A percentile compares a stretch with the other conserved stretches of the same genome.
phyloP scores from a whole-genome alignment of 64 coral and sea anemone species.

The Catalaphyllia jardinei region DNA sequence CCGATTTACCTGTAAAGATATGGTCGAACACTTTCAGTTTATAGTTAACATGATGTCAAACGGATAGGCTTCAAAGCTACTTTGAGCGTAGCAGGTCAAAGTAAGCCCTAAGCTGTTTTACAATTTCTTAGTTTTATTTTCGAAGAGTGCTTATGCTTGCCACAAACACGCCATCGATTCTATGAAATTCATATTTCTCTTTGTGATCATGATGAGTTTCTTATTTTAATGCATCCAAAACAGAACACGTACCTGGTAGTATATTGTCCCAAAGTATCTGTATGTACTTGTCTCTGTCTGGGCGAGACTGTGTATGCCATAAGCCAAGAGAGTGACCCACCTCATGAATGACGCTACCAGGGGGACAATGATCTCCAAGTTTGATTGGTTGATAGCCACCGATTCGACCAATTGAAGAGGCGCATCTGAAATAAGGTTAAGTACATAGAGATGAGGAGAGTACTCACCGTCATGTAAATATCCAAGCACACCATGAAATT shows the following conservation, averaged over 20 bases:
- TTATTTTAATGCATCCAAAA: neutral
- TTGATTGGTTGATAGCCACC: slow-evolving; percentile 81
- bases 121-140: too few species aligned
- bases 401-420: slow-evolving; percentile 81
- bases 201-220: neutral
- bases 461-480: too few species aligned
- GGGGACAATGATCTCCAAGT: slow-evolving; percentile 80
- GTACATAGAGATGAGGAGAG: neutral
- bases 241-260: slow-evolving; percentile 39
- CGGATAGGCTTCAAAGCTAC: too few species aligned
- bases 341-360: slow-evolving; percentile 90
- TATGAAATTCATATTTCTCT: too few species aligned
- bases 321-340: slow-evolving; percentile 79
- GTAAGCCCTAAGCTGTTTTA: too few species aligned
- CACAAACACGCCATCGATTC: too few species aligned
- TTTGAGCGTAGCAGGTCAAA: too few species aligned
- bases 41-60: too few species aligned
- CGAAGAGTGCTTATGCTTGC: too few species aligned
- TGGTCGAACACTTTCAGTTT: too few species aligned
- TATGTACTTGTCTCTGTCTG: slow-evolving; percentile 76
- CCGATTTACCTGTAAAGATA: slow-evolving; percentile 14
- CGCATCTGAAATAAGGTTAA: slow-evolving; percentile 52
- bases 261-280: slow-evolving; percentile 96
- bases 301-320: slow-evolving; percentile 92
- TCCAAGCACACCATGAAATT: too few species aligned